Evolutionary conservation across 1,140 invertebrate species (phyloP).

Genomic region (Neotoxoptera formosana): DNA sequence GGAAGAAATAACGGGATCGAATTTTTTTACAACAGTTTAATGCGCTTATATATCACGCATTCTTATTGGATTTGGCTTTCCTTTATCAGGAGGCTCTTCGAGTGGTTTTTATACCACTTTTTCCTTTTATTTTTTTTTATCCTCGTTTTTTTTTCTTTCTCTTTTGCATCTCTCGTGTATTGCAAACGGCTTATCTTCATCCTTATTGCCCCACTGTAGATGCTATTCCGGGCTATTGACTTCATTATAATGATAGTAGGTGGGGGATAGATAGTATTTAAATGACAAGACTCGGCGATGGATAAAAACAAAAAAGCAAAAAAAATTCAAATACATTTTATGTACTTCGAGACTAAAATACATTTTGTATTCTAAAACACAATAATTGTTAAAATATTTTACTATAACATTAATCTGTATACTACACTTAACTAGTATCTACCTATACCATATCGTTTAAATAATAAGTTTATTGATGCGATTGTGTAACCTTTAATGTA

Average conservation of each 20-base stretch:
- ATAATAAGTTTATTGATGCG: neutral
- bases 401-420: neutral
- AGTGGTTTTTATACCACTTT: constrained; percentile 29
- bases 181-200: constrained; percentile 37
- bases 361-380: neutral
- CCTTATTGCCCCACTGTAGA: constrained; percentile 17
- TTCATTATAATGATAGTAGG: constrained; percentile 29
- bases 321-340: neutral
- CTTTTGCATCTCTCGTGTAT: constrained; percentile 40
- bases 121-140: neutral
- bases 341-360: neutral
- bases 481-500: neutral
- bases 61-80: constrained; percentile 57
- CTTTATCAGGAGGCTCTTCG: constrained; percentile 43
- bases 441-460: rapidly evolving
- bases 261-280: constrained; percentile 12
- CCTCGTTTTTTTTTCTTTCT: neutral
- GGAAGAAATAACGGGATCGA: constrained; percentile 35
- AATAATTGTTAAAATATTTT: neutral
- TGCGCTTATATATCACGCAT: constrained; percentile 45
- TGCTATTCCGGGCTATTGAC: constrained; percentile 40
- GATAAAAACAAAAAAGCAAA: neutral
- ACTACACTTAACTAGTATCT: neutral
- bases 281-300: neutral
- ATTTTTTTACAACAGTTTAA: constrained; percentile 54